phyloP scores from a whole-genome alignment of 2,797 vertebrate genomes.

The Myotis myotis region DNA sequence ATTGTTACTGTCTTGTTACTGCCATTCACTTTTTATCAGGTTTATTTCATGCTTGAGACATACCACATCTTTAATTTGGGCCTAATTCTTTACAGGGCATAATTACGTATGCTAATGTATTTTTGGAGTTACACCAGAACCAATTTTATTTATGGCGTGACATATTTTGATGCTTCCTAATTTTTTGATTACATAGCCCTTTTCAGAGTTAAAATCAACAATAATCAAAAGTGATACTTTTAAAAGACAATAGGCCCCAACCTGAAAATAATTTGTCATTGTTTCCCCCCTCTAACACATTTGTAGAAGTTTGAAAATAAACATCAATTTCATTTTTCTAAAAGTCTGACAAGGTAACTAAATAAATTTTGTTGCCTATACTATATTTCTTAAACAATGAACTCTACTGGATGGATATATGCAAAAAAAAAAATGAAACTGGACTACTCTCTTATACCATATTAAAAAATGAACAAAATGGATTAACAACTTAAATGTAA shows the following conservation, averaged over 20 bases:
- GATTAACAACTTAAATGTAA: background rate
- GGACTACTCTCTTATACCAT: background rate
- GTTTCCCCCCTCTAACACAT: background rate
- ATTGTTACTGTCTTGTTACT: background rate
- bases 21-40: background rate
- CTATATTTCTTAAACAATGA: constrained; percentile 6
- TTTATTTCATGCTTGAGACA: constrained; percentile 4
- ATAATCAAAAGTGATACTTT: constrained; percentile 2
- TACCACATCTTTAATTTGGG: constrained; percentile 5
- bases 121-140: constrained; percentile 21
- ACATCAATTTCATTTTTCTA: constrained; percentile 23
- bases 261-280: background rate
- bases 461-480: background rate
- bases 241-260: background rate
- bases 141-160: background rate
- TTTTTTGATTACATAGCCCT: background rate
- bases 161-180: background rate
- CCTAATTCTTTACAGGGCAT: background rate
- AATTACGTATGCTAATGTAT: background rate
- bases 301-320: background rate
- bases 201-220: constrained; percentile 42
- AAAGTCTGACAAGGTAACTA: constrained; percentile 35
- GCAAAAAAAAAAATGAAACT: background rate
- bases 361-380: background rate
- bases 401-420: background rate